Percentiles rank a stretch among this genome's conserved stretches.
These are phyloP conservation scores for Aythya fuligula DNA, from an alignment of 2,797 vertebrate species.

Conservation along the genomic window DNA sequence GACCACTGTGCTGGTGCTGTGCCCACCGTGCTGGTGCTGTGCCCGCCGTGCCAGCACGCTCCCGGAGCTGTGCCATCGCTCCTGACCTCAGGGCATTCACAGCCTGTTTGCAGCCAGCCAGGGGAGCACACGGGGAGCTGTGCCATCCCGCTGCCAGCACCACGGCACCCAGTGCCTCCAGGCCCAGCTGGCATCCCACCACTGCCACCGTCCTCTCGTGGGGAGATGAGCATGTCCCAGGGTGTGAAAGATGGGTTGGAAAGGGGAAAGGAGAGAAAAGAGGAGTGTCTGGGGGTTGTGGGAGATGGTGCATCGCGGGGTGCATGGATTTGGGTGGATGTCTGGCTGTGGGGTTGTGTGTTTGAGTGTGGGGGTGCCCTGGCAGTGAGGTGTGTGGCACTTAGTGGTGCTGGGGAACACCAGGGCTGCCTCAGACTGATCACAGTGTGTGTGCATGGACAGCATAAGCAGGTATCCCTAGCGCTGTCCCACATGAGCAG, in stretches of 20 bases:
- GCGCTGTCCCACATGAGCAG: not conserved
- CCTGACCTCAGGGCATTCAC: not conserved
- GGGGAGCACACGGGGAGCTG: not conserved
- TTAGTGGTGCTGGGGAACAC: not conserved
- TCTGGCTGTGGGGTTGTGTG: too few relatives aligned
- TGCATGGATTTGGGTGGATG: not conserved
- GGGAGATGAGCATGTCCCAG: too few relatives aligned
- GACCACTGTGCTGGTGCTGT: too few relatives aligned
- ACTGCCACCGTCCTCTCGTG: not conserved
- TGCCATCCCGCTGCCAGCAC: not conserved
- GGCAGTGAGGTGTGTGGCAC: not conserved
- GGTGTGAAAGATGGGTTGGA: not conserved
- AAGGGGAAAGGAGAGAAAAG: not conserved
- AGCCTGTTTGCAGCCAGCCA: not conserved
- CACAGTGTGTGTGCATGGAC: fast-evolving
- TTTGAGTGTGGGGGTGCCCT: fast-evolving
- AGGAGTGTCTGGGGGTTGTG: not conserved
- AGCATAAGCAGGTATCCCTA: fast-evolving
- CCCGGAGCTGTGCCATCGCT: not conserved
- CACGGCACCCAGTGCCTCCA: not conserved
- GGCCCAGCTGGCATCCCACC: not conserved
- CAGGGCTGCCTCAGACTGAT: not conserved
- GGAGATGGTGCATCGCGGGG: too few relatives aligned
- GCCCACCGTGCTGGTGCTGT: too few relatives aligned
- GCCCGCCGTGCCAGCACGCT: not conserved